Conservation (phyloP, 2,888 invertebrate species). For the Lithodes maja region DNA sequence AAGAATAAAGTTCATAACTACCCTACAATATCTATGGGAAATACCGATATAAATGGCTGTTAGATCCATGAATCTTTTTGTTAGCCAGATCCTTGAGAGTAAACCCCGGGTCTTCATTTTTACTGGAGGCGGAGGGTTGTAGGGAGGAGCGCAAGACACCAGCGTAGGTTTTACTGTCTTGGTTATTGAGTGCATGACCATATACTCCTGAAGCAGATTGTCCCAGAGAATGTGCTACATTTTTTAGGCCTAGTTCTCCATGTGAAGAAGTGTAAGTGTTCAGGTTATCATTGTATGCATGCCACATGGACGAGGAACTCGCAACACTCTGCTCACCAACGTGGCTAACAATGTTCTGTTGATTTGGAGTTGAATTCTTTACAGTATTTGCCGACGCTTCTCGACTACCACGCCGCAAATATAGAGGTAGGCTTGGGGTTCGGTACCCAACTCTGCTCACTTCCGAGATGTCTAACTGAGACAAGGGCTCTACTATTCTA, state of each 20-base stretch:
- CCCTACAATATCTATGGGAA: conserved; percentile 38
- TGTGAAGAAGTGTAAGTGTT: conserved; percentile 28
- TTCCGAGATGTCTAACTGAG: conserved; percentile 51
- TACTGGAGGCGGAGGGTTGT: conserved; percentile 36
- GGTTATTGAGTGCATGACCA: conserved; percentile 25
- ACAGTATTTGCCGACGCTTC: conserved; percentile 30
- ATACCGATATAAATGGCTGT: conserved; percentile 57
- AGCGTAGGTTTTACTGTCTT: conserved; percentile 67
- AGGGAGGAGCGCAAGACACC: conserved; percentile 65
- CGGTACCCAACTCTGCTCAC: conserved; percentile 40
- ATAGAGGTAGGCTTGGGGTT: conserved; percentile 63
- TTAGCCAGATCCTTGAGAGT: conserved; percentile 42
- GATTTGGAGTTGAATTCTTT: conserved; percentile 19
- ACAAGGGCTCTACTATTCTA: conserved; percentile 48
- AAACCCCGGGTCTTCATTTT: conserved; percentile 41
- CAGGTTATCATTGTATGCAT: conserved; percentile 15
- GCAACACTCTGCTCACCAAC: neutral
- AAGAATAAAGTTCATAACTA: neutral
- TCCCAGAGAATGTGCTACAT: conserved; percentile 42
- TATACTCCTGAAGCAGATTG: conserved; percentile 8
- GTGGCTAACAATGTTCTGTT: conserved; percentile 8
- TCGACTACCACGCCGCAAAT: conserved; percentile 63
- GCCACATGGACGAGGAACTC: neutral
- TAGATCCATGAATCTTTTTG: conserved; percentile 31
- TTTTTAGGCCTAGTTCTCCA: conserved; percentile 50